These are phyloP conservation scores for Columba guinea DNA, from an alignment of 2,797 vertebrate genomes.

Conservation along the genomic window DNA sequence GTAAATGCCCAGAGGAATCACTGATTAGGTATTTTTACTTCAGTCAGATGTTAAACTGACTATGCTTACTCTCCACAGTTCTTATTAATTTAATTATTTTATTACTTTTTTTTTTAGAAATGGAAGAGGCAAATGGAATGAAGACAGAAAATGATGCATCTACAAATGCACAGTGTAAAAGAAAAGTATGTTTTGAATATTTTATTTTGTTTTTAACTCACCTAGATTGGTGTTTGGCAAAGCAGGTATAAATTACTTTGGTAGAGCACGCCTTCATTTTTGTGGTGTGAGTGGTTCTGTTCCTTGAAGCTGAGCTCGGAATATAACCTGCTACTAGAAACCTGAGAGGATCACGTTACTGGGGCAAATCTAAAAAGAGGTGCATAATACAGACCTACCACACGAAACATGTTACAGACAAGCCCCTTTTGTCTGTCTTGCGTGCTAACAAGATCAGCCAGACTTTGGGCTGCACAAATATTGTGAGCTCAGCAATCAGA, in stretches of 20 bases:
- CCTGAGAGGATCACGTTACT: not conserved
- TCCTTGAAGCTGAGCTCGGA: not conserved
- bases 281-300: not conserved
- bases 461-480: not conserved
- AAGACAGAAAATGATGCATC: slow-evolving; percentile 27
- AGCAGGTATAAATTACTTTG: not conserved
- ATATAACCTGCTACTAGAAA: rapidly evolving
- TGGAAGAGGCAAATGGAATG: slow-evolving; percentile 81
- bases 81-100: not conserved
- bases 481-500: not conserved
- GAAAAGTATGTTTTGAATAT: slow-evolving; percentile 34
- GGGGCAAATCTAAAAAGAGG: not conserved
- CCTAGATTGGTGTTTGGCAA: not conserved
- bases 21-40: not conserved
- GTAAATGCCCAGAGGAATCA: not conserved
- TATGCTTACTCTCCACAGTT: not conserved
- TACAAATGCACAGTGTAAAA: slow-evolving; percentile 71
- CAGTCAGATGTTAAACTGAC: not conserved
- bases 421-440: not conserved
- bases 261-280: not conserved
- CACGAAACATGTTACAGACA: not conserved
- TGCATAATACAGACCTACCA: not conserved
- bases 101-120: slow-evolving; percentile 74
- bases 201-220: not conserved
- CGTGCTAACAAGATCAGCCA: not conserved